phyloP scores from a whole-genome alignment of 1,140 invertebrate genomes.

The Pseudoatta argentina region DNA sequence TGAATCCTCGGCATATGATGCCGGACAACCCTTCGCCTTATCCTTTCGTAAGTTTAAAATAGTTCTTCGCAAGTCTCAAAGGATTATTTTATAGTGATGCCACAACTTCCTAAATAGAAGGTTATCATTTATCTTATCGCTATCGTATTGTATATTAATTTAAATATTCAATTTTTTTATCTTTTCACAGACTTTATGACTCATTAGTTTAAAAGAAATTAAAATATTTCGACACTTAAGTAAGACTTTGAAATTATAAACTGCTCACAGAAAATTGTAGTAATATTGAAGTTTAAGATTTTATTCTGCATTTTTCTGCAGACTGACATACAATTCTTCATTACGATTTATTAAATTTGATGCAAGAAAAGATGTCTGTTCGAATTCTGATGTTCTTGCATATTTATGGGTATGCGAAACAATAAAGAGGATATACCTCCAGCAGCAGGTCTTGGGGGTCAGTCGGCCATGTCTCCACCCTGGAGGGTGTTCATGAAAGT shows the following conservation, averaged over 20 bases:
- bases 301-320: not conserved
- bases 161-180: not conserved
- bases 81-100: not conserved
- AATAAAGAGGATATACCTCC: constrained; percentile 49
- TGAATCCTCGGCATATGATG: constrained; percentile 79
- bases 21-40: constrained; percentile 51
- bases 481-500: constrained; percentile 80
- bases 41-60: not conserved
- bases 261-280: not conserved
- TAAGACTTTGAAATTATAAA: not conserved
- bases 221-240: not conserved
- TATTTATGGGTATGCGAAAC: constrained; percentile 49
- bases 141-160: not conserved
- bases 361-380: not conserved
- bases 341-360: not conserved
- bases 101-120: not conserved
- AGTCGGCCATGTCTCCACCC: constrained; percentile 82
- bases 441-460: constrained; percentile 82
- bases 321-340: not conserved
- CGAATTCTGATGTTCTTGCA: not conserved
- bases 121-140: not conserved
- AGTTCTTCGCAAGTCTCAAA: not conserved
- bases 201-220: not conserved
- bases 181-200: not conserved
- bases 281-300: not conserved